A percentile compares a stretch with the other conserved stretches of the same genome.
These are phyloP conservation scores for Napeogenes sylphis DNA, from an alignment of 2,888 invertebrate species.

Conservation along the genomic window DNA sequence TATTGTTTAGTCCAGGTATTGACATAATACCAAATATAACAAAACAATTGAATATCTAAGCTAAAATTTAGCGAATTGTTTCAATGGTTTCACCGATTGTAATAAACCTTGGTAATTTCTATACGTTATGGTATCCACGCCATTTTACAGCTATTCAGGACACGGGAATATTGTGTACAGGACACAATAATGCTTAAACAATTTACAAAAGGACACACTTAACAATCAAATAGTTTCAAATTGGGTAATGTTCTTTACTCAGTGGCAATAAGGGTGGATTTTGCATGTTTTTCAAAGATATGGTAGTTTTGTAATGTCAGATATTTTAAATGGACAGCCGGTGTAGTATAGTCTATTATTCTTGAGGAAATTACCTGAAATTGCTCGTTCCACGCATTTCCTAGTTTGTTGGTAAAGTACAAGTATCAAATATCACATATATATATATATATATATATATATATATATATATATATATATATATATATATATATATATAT, in stretches of 20 bases:
- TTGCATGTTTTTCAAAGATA: constrained; percentile 11
- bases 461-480: no score
- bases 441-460: background rate
- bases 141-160: constrained; percentile 30
- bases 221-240: constrained; percentile 11
- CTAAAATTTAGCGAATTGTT: constrained; percentile 15
- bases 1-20: no score
- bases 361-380: constrained; percentile 40
- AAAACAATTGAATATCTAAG: constrained; percentile 15
- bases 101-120: constrained; percentile 12
- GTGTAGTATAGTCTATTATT: constrained; percentile 31
- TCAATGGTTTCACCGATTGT: constrained; percentile 15
- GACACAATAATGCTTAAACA: constrained; percentile 34
- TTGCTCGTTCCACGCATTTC: constrained; percentile 32
- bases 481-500: no score
- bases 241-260: constrained; percentile 19
- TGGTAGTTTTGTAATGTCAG: constrained; percentile 22
- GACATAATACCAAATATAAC: constrained; percentile 12
- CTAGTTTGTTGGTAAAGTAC: constrained; percentile 25
- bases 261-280: constrained; percentile 19
- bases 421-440: background rate
- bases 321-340: constrained; percentile 27
- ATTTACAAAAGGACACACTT: constrained; percentile 7
- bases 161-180: constrained; percentile 32
- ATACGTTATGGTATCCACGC: constrained; percentile 15